Conservation (phyloP, 2,888 invertebrate species). For the Papilio demoleus region DNA sequence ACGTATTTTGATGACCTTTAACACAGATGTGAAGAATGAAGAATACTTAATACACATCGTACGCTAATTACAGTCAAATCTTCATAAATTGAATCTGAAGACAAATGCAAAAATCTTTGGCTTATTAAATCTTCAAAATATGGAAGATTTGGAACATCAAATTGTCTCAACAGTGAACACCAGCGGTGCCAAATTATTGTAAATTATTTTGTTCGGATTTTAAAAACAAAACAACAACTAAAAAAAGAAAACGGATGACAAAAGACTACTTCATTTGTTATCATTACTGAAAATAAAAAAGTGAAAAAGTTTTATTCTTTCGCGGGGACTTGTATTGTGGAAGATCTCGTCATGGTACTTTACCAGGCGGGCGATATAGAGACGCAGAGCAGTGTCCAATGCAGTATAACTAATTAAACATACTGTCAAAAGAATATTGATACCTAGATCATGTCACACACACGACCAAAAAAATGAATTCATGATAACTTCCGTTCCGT, state of each 20-base stretch:
- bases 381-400: not conserved
- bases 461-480: too few species aligned
- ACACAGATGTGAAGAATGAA: too few species aligned
- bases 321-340: conserved; percentile 2
- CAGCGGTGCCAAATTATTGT: not conserved
- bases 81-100: too few species aligned
- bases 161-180: not conserved
- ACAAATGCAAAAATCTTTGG: too few species aligned
- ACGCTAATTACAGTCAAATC: too few species aligned
- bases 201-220: not conserved
- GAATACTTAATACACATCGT: too few species aligned
- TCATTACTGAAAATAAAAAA: not conserved
- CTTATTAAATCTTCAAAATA: not conserved
- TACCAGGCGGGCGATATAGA: not conserved
- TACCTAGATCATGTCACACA: too few species aligned
- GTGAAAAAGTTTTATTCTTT: conserved; percentile 9
- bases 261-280: conserved; percentile 11
- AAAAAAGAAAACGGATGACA: not conserved
- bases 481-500: too few species aligned
- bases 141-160: not conserved
- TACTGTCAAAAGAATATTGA: too few species aligned
- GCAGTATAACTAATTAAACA: not conserved
- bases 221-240: not conserved
- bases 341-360: conserved; percentile 10
- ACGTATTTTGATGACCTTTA: too few species aligned